A percentile compares a stretch with the other conserved stretches of the same genome.
Evolutionary conservation across 1,140 invertebrate species (phyloP).

Genomic region (Bradynema listronoti): DNA sequence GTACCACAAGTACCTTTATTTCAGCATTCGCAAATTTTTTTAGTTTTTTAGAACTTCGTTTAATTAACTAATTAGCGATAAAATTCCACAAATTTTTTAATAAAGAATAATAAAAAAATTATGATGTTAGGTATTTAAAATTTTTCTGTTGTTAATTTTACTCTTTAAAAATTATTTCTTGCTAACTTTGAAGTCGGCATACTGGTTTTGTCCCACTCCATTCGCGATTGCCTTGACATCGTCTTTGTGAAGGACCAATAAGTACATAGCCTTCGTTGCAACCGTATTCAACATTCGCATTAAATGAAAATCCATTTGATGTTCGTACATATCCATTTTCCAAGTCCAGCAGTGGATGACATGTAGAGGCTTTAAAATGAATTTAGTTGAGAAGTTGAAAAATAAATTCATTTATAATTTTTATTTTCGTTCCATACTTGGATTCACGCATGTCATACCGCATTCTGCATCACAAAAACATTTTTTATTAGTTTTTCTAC

Average conservation of each 20-base stretch:
- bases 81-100: no score
- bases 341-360: conserved; percentile 48
- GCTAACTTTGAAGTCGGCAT: conserved; percentile 52
- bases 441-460: conserved; percentile 92
- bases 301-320: conserved; percentile 58
- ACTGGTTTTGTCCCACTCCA: conserved; percentile 60
- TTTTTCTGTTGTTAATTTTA: conserved; percentile 9
- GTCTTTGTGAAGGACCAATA: conserved; percentile 55
- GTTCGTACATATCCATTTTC: conserved; percentile 48
- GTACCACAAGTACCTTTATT: no score
- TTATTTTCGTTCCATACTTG: conserved; percentile 60
- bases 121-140: not conserved
- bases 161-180: conserved; percentile 1
- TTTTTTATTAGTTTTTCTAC: conserved; percentile 89
- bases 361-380: conserved; percentile 39
- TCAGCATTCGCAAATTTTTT: no score
- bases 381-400: not conserved
- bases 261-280: conserved; percentile 60
- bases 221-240: conserved; percentile 60
- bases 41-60: no score
- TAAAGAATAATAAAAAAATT: conserved; percentile 8
- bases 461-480: conserved; percentile 92
- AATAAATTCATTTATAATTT: not conserved
- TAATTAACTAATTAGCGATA: no score
- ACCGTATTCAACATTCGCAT: conserved; percentile 58